Base-by-base conservation (phyloP, 2,888 invertebrate genomes). In the Cosmia pyralina region DNA sequence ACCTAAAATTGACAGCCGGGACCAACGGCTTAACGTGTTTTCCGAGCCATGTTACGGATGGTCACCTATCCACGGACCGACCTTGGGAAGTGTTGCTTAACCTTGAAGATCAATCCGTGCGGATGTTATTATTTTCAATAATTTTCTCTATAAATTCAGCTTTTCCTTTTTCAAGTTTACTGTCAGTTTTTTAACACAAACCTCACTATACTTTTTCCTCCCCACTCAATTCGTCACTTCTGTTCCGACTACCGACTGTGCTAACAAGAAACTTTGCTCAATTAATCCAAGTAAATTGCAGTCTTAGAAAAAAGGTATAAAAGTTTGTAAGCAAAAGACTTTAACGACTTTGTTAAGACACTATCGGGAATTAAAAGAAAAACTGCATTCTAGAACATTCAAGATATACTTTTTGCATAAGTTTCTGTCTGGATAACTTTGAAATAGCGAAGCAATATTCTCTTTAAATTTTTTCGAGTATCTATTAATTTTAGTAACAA, bases 251-350 rank as follows among this genome's bases (percentile, higher is more conserved):
- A 41, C 19, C 8, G 17, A 53, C 70, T 62, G 17, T 28, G 22
- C 74, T 55, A 74, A 83, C 81, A 79, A 73, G 79, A 81, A 84
- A 80, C 85, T 85, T 84, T 10, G 55, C 79, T 55, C 86, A 84
- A 82, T 85, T 84, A 79, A 84, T 86, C 79, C 73, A 75, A 82
- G 72, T 79, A 77, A 74, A 85, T 86, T 86, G 82, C 86, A 75
- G 74, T 82, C 68, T 72, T 72, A 63, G 62, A 66, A 74, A 75
- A 69, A 79, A 68, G 28, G 19, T 38, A 41, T 6, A 19, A 5
- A 60, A 78, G 34, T 71, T 59, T 57, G 55, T 62, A 72, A 81
- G 77, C 69, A 65, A 71, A 80, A 83, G 73, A 82, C 60, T 83
- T 82, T 69, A 67, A 71, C 70, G 84, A 84, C 77, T 85, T 72